Base-by-base conservation (phyloP, 2,888 invertebrate species). In the Trichopoda pennipes region DNA sequence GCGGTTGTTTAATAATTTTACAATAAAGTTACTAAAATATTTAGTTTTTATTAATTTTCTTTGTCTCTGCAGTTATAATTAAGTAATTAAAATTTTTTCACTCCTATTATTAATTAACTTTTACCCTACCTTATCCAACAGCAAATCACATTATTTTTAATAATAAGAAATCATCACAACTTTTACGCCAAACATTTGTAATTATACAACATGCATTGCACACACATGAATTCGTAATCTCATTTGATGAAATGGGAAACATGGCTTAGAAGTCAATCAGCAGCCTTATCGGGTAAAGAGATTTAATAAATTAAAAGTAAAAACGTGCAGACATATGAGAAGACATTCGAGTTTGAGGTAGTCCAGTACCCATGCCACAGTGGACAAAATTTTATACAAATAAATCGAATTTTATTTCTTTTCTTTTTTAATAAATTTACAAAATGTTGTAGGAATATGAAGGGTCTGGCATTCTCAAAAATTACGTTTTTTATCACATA, bases 201-300 rank as follows among this genome's bases (percentile, higher is more conserved):
- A 49, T 49, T 19, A 51, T 64, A 49, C 19, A 19, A 35, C 2
- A 19, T 8, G 16, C 35, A 64, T n/a, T 49, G 35, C 1, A 9
- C 16, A 64, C 10, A 51, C 17, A 56, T 56, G 8, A 10, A 35
- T 10, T 9, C 23, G 28, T 21, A 23, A 47, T 63, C 12, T 19
- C 16, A 64, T 56, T 38, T 19, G 21, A 35, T 64, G 14, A 64
- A 73, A 49, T 49, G n/a, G 49, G n/a, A 9, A 58, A 21, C 38
- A 58, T 21, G 16, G 17, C 32, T 49, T 10, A 17, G 42, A 66
- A 75, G 56, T 51, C 51, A 38, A 58, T 75, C 64, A 53, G 23
- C 23, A 49, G 23, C 10, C 3, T 53, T 28, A 21, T 10, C 21
- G 38, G 8, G 17, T 8, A 17, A 49, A 72, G 17, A 61, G 21